Base-by-base conservation (phyloP, 2,888 invertebrate species). In the Ditula angustiorana region DNA sequence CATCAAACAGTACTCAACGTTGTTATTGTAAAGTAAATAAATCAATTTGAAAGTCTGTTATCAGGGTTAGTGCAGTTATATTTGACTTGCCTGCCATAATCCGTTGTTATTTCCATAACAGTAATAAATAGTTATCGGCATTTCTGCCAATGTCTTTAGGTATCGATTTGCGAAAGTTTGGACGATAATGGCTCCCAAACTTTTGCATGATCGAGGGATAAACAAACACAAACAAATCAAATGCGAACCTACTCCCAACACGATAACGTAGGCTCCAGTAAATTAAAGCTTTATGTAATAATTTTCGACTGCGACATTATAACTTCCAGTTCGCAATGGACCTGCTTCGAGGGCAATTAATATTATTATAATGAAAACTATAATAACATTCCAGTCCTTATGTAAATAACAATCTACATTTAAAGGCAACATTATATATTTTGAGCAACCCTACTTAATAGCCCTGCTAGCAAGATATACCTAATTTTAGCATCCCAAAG, bases 151-250 rank as follows among this genome's bases (percentile, higher is more conserved):
- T 64, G 64, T 59, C 64, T 59, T 64, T 64, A 53, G 52, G 52
- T 58, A 64, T 64, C 64, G 64, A 64, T 59, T 64, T 64, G 59
- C 28, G 53, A 59, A 64, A 64, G 58, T 64, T 64, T 59, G 24
- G 8, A 47, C 59, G 64, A 64, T 64, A 64, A 64, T 59, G 46
- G 53, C 35, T 23, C 30, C 23, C 35, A 26, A 64, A 64, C 46
- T 64, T 64, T 35, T 46, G 52, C 37, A 16, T 58, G 53, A 59
- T 59, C 52, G 44, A 26, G 46, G 53, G 64, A 53, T 53, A 64
- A 64, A 64, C 64, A 59, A 64, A 35, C 35, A 23, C 26, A 59
- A 59, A 64, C 59, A 64, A 64, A 63, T 64, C 46, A 64, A 41
- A 19, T 19, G 41, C 10, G 41, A 41, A 53, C 46, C 28, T 11